These are phyloP conservation scores for Heteronetta atricapilla DNA, from an alignment of 2,113 vertebrate genomes.

Conservation along the genomic window DNA sequence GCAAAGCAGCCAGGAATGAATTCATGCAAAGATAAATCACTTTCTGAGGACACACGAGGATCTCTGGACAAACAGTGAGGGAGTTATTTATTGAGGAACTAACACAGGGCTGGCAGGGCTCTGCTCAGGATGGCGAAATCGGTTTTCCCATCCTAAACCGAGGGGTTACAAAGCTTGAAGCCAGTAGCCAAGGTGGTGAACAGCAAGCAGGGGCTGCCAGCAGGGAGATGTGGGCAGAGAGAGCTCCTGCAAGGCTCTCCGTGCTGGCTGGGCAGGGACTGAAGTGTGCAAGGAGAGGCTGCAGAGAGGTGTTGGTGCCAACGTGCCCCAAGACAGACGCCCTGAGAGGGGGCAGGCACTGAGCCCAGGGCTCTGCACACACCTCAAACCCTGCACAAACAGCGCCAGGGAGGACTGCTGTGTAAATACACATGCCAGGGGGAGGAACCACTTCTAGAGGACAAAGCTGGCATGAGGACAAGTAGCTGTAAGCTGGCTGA, in stretches of 20 bases:
- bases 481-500: background rate
- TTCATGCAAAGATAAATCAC: background rate
- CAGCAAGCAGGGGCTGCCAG: too few species aligned
- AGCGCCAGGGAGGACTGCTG: background rate
- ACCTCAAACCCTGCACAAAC: background rate
- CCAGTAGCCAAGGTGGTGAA: too few species aligned
- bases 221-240: too few species aligned
- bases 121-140: too few species aligned
- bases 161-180: too few species aligned
- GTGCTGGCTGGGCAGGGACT: too few species aligned
- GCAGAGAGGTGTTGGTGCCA: background rate
- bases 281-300: background rate
- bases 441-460: background rate
- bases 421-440: background rate
- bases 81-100: background rate
- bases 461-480: background rate
- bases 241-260: too few species aligned
- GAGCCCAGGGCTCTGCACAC: background rate
- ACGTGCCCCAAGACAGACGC: background rate
- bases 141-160: too few species aligned
- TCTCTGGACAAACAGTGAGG: background rate
- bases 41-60: background rate
- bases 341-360: background rate
- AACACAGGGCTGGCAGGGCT: background rate
- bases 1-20: background rate